These are phyloP conservation scores for Poeciliopsis occidentalis DNA, from an alignment of 2,113 vertebrate genomes.

Conservation along the genomic window DNA sequence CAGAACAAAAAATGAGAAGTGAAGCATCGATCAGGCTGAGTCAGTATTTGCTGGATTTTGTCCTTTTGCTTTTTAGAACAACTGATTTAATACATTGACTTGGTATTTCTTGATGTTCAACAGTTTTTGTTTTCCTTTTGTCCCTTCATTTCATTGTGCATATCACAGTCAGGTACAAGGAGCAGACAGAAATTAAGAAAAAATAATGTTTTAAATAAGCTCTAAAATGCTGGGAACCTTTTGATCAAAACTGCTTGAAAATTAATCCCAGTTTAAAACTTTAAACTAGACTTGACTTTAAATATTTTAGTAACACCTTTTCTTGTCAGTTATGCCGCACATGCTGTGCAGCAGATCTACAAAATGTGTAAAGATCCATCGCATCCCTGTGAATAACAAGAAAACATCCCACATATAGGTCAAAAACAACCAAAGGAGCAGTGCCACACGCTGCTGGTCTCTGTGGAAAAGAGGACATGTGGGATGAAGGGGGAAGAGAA, in stretches of 20 bases:
- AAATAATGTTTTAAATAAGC: background rate
- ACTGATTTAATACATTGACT: no score
- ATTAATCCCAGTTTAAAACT: background rate
- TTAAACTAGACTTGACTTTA: background rate
- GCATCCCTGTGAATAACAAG: background rate
- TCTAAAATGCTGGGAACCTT: background rate
- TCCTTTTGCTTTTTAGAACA: no score
- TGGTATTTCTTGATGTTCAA: background rate
- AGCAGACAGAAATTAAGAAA: background rate
- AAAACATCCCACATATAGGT: constrained; percentile 49
- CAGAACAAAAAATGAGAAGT: background rate
- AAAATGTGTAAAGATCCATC: background rate
- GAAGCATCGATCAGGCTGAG: no score
- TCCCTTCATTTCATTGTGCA: background rate
- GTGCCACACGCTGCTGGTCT: constrained; percentile 45
- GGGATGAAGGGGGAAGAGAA: constrained; percentile 52
- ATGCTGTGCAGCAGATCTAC: background rate
- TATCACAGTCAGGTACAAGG: background rate
- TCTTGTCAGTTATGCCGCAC: background rate
- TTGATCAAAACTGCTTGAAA: background rate
- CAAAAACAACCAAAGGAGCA: constrained; percentile 61
- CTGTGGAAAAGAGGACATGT: constrained; percentile 54
- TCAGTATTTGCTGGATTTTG: no score
- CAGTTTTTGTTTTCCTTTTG: background rate
- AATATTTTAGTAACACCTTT: background rate